Evolutionary conservation across 2,888 invertebrate species (phyloP).

Genomic region (Electrophaes corylata): DNA sequence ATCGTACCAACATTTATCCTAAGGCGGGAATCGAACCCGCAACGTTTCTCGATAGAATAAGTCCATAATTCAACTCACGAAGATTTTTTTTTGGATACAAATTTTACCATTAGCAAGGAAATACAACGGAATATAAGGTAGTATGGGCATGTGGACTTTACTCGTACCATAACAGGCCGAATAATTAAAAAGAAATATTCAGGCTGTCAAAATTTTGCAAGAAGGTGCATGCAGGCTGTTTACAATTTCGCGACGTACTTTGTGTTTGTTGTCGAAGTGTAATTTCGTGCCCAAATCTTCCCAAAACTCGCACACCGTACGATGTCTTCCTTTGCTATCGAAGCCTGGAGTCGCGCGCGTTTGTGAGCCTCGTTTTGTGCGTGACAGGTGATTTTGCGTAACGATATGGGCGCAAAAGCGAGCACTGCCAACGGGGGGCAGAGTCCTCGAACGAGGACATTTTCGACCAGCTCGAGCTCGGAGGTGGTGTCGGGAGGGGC

Average conservation of each 20-base stretch:
- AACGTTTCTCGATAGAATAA: no score
- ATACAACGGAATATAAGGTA: not conserved
- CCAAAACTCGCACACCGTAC: conserved; percentile 60
- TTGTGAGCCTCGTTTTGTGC: conserved; percentile 70
- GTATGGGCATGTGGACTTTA: not conserved
- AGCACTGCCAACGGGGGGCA: conserved; percentile 91
- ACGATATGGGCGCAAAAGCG: conserved; percentile 92
- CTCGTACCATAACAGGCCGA: not conserved
- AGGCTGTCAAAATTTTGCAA: conserved; percentile 81
- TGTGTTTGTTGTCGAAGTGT: conserved; percentile 66
- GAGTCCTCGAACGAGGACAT: conserved; percentile 89
- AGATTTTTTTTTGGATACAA: no score
- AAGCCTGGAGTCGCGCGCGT: conserved; percentile 70
- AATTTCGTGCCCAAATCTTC: conserved; percentile 55
- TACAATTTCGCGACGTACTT: conserved; percentile 73
- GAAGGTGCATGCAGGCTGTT: conserved; percentile 80
- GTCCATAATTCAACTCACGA: no score
- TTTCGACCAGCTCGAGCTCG: conserved; percentile 89
- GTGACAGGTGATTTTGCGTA: conserved; percentile 79
- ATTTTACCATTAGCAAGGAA: no score
- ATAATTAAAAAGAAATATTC: not conserved
- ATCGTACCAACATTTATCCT: no score
- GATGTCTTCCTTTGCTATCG: conserved; percentile 79
- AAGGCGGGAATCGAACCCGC: no score
- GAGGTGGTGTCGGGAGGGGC: conserved; percentile 85